Evolutionary conservation across 2,888 invertebrate genomes (phyloP), one percentile per base, ranked within the genome.

Genomic region (Habroteleia sp.): DNA sequence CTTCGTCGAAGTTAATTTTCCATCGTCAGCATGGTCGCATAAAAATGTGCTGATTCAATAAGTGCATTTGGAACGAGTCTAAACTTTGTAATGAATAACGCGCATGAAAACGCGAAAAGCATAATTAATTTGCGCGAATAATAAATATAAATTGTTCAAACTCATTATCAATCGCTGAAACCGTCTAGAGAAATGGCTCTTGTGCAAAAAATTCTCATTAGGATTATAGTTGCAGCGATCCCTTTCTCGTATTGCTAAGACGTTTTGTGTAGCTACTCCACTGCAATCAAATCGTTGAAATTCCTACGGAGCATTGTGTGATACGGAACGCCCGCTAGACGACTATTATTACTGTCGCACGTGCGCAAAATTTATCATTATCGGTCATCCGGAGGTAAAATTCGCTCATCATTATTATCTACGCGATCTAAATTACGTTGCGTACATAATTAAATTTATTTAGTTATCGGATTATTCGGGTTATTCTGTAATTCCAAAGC

Each of bases 301-400:
- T 65, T 52, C 41, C 52, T 31, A 13, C 25, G n/a, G n/a, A n/a
- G n/a, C n/a, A n/a, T n/a, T n/a, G n/a, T n/a, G n/a, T n/a, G n/a
- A 63, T 63, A 52, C 11, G 8, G 17, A 52, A 20, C 20, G 39
- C 41, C 48, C 27, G 41, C 14, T 5, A 48, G 46, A 48, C 41
- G 50, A 11, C 63, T 23, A 41, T 63, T 63, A 63, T 50, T 63
- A 50, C 63, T 23, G 31, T 50, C n/a, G n/a, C 31, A 50, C 50
- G 63, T 50, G 63, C 50, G 41, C 50, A n/a, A 63, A 63, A 63
- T 63, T 50, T 50, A 63, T 63, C 63, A 42, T 63, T 63, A 63
- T 63, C 31, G 50, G 62, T 39, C 62, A 62, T 48, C 39, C 62
- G 29, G 23, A 41, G 63, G 31, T 41, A 31, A 63, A 63, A 63